phyloP scores from a whole-genome alignment of 2,888 invertebrate genomes.

The Rugalucina vietnamica region DNA sequence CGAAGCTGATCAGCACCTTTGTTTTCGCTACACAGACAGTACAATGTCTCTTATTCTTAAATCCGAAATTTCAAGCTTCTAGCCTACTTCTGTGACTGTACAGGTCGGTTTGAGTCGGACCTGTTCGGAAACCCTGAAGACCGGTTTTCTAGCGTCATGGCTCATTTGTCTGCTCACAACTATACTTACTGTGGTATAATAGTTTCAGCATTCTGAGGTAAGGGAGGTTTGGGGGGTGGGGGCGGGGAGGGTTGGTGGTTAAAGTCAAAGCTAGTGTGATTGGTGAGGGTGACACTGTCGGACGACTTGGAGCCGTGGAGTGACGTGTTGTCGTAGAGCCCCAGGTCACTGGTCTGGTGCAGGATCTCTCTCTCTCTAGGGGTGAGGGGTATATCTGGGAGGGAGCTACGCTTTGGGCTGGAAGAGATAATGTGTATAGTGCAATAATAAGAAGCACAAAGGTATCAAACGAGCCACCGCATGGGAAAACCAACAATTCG shows the following conservation, averaged over 20 bases:
- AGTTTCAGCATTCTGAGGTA: slow-evolving; percentile 87
- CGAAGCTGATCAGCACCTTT: too few species aligned
- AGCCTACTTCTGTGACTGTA: too few species aligned
- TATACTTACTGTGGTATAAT: slow-evolving; percentile 68
- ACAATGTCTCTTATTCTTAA: too few species aligned
- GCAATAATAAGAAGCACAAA: too few species aligned
- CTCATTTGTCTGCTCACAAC: too few species aligned
- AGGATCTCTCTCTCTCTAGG: slow-evolving; percentile 83
- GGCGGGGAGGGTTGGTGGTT: slow-evolving; percentile 84
- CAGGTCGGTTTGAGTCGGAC: too few species aligned
- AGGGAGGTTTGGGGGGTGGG: slow-evolving; percentile 95
- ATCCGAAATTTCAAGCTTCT: too few species aligned
- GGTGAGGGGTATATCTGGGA: slow-evolving; percentile 83
- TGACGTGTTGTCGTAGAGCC: slow-evolving; percentile 73
- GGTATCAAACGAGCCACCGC: too few species aligned
- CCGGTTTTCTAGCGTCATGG: too few species aligned
- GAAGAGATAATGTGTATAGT: background rate
- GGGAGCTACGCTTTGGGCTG: slow-evolving; percentile 71
- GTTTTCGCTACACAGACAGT: too few species aligned
- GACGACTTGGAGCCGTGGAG: slow-evolving; percentile 74
- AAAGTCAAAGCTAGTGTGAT: slow-evolving; percentile 54
- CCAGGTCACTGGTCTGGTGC: slow-evolving; percentile 79
- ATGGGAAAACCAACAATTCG: too few species aligned
- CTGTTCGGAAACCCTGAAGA: too few species aligned
- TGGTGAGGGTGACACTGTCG: slow-evolving; percentile 73